Conservation (phyloP, 2,113 vertebrate species). For the Ramphastos sulfuratus region DNA sequence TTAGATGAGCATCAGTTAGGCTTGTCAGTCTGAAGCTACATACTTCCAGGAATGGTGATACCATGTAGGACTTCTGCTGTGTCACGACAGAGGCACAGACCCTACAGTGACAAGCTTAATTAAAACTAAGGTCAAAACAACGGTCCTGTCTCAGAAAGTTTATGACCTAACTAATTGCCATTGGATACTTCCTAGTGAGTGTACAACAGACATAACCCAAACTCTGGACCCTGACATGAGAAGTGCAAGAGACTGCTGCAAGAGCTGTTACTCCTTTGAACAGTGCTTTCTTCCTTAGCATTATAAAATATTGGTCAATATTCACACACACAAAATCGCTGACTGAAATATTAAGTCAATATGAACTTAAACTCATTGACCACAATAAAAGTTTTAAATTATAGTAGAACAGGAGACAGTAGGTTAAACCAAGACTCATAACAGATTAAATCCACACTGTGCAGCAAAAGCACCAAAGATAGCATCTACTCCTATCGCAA, state of each 20-base stretch:
- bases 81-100: not conserved
- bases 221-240: not conserved
- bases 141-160: not conserved
- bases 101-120: not conserved
- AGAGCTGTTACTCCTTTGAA: not conserved
- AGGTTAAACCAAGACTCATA: not conserved
- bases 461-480: not conserved
- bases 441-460: not conserved
- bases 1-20: not conserved
- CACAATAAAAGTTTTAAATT: not conserved
- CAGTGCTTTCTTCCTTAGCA: not conserved
- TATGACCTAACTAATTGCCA: not conserved
- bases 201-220: not conserved
- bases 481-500: accelerated
- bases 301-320: not conserved
- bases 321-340: not conserved
- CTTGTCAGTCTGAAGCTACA: not conserved
- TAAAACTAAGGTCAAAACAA: not conserved
- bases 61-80: not conserved
- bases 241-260: not conserved
- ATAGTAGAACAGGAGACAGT: not conserved
- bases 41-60: not conserved
- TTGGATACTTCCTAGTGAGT: not conserved
- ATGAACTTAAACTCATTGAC: not conserved
- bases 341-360: not conserved